Base-by-base conservation (phyloP, 2,888 invertebrate genomes). In the Lepidonotus clava region DNA sequence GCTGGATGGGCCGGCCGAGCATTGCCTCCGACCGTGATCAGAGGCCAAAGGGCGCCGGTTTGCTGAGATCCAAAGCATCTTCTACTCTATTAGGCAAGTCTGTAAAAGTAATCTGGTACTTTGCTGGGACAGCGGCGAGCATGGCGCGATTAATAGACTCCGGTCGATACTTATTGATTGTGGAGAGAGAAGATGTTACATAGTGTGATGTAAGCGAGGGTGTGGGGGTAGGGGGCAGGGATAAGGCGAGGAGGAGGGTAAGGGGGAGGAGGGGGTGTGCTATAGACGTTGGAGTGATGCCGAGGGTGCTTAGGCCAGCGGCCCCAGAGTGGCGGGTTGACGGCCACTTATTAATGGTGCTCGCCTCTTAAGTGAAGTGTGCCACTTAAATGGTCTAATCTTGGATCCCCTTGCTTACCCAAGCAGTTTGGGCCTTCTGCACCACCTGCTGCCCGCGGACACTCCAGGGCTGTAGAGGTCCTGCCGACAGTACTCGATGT, bases 41-140 rank as follows among this genome's bases (percentile, higher is more conserved):
- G 71, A 71, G 38, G 71, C 0, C 71, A 18, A 34, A 34, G n/a
- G n/a, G n/a, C 36, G 11, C 14, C 34, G 24, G 71, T 34, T 71
- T 38, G 71, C 38, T 71, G n/a, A 34, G 71, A 71, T 71, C 71
- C 71, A 38, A 34, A 38, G 36, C 8, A 18, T 8, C 36, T 71
- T 34, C 71, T 38, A 38, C 71, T 71, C 14, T 71, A 71, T 71
- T 71, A 71, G 71, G 36, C 36, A 71, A 71, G 71, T 71, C 71
- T 71, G 71, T 71, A 71, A 71, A 71, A 71, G 71, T 71, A 71
- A 71, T 71, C 71, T 71, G 71, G 71, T 38, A 71, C 71, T 71
- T 71, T 71, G 71, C 38, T 71, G 34, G 71, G 71, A 34, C 34
- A 71, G 71, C 71, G 38, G 71, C 71, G 18, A 21, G 36, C 71